These are phyloP conservation scores for Stegastes partitus DNA, from an alignment of 2,113 vertebrate genomes.

Conservation along the genomic window DNA sequence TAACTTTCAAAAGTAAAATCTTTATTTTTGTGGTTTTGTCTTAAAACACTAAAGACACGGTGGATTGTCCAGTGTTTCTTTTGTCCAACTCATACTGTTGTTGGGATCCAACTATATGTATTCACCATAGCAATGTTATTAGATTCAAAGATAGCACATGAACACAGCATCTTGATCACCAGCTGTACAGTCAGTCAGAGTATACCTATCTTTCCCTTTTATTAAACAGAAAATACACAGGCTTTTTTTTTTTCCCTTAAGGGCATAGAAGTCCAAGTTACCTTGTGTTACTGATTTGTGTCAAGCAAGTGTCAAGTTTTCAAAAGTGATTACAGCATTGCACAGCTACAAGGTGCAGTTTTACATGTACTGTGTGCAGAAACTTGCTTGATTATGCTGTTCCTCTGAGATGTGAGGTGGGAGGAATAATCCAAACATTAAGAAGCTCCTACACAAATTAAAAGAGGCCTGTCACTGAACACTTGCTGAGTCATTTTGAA, in stretches of 20 bases:
- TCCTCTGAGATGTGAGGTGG: slow-evolving; percentile 54
- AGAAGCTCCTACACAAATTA: slow-evolving; percentile 41
- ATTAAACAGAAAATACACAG: not conserved
- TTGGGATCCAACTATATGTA: too few relatives aligned
- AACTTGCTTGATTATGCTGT: slow-evolving; percentile 45
- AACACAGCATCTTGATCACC: too few relatives aligned
- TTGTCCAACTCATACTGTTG: too few relatives aligned
- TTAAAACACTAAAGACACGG: too few relatives aligned
- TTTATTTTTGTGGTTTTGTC: too few relatives aligned
- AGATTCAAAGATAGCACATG: too few relatives aligned
- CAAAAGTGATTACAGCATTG: slow-evolving; percentile 26
- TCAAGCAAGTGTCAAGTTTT: slow-evolving; percentile 25
- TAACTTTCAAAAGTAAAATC: too few relatives aligned
- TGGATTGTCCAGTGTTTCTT: too few relatives aligned
- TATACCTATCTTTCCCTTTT: too few relatives aligned
- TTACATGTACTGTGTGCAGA: not conserved
- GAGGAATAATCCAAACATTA: slow-evolving; percentile 56
- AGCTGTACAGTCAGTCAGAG: too few relatives aligned
- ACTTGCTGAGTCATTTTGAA: not conserved
- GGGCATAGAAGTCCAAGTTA: not conserved
- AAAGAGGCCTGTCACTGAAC: slow-evolving; percentile 10
- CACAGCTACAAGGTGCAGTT: slow-evolving; percentile 17
- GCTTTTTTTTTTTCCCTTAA: not conserved
- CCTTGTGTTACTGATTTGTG: slow-evolving; percentile 9
- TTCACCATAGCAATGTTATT: too few relatives aligned